Conservation (phyloP, 1,140 invertebrate genomes). For the Lepidotrigona ventralis region DNA sequence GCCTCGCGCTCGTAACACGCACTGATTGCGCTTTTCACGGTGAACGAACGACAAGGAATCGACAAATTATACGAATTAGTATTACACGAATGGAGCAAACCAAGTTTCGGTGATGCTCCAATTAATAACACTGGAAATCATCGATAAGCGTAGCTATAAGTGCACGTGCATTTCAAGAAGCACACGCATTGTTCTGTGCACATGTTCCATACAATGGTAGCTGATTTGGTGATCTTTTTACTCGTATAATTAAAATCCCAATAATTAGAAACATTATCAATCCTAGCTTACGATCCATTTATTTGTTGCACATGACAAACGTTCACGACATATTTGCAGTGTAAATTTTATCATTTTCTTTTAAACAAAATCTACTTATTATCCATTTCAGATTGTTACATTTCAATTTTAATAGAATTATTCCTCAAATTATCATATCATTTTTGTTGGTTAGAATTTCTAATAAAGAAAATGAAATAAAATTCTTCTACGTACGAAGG, state of each 20-base stretch:
- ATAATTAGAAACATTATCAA: neutral
- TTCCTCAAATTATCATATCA: neutral
- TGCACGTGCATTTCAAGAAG: conserved; percentile 21
- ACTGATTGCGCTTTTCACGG: conserved; percentile 36
- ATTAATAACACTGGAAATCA: conserved; percentile 24
- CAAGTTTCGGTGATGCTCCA: conserved; percentile 3
- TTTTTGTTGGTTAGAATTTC: neutral
- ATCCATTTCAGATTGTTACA: neutral
- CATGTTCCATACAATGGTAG: no score
- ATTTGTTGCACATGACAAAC: neutral
- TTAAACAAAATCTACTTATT: neutral
- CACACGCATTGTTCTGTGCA: neutral
- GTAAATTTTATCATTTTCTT: neutral
- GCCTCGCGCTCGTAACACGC: conserved; percentile 7
- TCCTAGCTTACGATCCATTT: neutral
- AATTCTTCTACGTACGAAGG: neutral
- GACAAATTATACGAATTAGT: conserved; percentile 2
- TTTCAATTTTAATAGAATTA: neutral
- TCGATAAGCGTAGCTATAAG: conserved; percentile 6
- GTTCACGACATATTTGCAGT: neutral
- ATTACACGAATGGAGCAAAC: neutral
- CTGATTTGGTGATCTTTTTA: conserved; percentile 2
- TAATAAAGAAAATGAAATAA: neutral
- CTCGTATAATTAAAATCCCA: neutral
- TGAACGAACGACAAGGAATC: conserved; percentile 8